Evolutionary conservation across 2,888 invertebrate genomes (phyloP).

Genomic region (Mongoloraphidia duomilia): DNA sequence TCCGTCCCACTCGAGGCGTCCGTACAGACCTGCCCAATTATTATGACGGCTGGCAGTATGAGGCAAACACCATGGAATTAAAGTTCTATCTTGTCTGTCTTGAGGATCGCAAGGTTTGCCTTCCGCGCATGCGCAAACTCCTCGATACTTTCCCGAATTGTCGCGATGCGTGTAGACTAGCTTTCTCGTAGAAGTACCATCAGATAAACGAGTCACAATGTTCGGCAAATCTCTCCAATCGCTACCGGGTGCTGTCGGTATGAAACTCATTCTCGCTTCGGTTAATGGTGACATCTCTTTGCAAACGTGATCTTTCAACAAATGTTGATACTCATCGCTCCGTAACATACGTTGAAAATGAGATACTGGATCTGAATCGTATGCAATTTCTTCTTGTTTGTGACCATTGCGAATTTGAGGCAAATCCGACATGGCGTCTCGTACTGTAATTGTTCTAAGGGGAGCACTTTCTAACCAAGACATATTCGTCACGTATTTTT

Average conservation of each 20-base stretch:
- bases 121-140: conserved; percentile 64
- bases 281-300: conserved; percentile 73
- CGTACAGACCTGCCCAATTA: conserved; percentile 77
- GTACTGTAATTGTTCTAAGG: conserved; percentile 30
- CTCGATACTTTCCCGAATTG: conserved; percentile 16
- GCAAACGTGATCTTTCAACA: conserved; percentile 62
- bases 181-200: conserved; percentile 50
- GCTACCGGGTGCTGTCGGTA: conserved; percentile 59
- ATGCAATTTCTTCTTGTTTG: conserved; percentile 50
- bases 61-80: conserved; percentile 80
- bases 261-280: conserved; percentile 58
- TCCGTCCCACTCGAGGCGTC: conserved; percentile 67
- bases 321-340: conserved; percentile 37
- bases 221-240: conserved; percentile 84
- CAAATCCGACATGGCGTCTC: conserved; percentile 73
- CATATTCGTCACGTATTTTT: conserved; percentile 27
- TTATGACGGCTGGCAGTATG: conserved; percentile 77
- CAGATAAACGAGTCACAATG: conserved; percentile 48
- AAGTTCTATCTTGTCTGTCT: conserved; percentile 66
- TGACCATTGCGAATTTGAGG: conserved; percentile 62
- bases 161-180: conserved; percentile 41
- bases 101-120: conserved; percentile 48
- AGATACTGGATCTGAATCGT: conserved; percentile 53
- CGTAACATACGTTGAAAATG: conserved; percentile 64
- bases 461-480: conserved; percentile 58